Evolutionary conservation across 2,888 invertebrate species (phyloP), one percentile per base, ranked within the genome.

Genomic region (Andrena camellia): DNA sequence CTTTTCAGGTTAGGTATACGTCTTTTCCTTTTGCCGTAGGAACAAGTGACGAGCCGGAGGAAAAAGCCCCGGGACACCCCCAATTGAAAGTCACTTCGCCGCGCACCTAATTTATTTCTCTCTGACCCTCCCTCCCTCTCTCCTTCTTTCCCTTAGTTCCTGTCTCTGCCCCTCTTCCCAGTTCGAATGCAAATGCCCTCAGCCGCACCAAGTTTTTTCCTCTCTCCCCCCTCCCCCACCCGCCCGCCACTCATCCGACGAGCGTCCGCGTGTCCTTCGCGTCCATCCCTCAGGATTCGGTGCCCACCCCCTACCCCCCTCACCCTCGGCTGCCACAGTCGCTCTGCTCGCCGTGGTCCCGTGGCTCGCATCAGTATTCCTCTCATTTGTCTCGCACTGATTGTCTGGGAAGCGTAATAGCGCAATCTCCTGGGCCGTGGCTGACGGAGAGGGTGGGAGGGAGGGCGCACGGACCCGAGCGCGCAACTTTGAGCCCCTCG

Each of bases 301-400:
- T 1, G 8, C 20, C 52, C 20, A 29, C 20, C 6, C 33, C 23
- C 31, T 17, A 5, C 48, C 80, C 33, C 31, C 31, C 62, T 20
- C 31, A 29, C 48, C 64, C 23, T 29, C 50, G 35, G 7, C 42
- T 66, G 8, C 10, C 20, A 20, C 17, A 59, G 68, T 35, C 59
- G 50, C 33, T 17, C 33, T 17, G 70, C 35, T 62, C 67, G 57
- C 23, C 23, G 10, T 10, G 72, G 52, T 76, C 81, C 75, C 60
- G 62, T 77, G 86, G 54, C 77, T 67, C 85, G 77, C 87, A 92
- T 93, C 90, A 91, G 92, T 93, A 93, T 92, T 93, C 93, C 90
- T 90, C 89, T 90, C 92, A 91, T 91, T 93, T 91, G 91, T 92
- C 91, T 90, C 90, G 87, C 90, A 90, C 92, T 92, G 93, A 93